Base-by-base conservation (phyloP, 2,113 vertebrate genomes). In the Sinocyclocheilus grahami region DNA sequence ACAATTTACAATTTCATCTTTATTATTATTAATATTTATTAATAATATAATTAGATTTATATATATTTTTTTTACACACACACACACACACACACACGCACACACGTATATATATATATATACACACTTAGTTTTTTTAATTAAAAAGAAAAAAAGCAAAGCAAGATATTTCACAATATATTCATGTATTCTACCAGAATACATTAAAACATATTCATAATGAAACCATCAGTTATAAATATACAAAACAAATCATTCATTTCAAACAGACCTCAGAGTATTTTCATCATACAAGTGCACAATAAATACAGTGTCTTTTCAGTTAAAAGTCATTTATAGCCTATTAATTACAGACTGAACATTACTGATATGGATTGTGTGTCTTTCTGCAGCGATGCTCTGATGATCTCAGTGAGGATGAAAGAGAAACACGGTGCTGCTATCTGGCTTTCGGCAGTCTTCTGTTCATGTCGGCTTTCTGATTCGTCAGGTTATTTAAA, bases 401-500 rank as follows among this genome's bases (percentile, higher is more conserved):
- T 42, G 42, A 42, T 0, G 42, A 7, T 2, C 42, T 42, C 42
- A 42, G 42, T 1, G 42, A 1, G 42, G 7, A 39, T 33, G 30
- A 33, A 33, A 33, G 30, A 63, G n/a, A 1, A 24, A 65, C 24
- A 13, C 22, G 3, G 10, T 5, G 33, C 37, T 13, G 75, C 27
- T 78, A 91, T 89, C 89, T 87, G 12, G 92, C 88, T 91, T 95
- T 93, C 14, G 88, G 90, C 87, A 92, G 89, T 65, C 89, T 90
- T 74, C 92, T 84, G 0, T 80, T 85, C 0, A 55, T 75, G 5
- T 89, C 90, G 0, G 90, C 85, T 63, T 93, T 93, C 88, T 94
- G 94, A 79, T 92, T 93, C 78, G 90, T 91, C 76, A 95, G 51
- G 74, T 93, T 94, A 87, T 93, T 95, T 1, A 95, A 87, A 72